Base-by-base conservation (phyloP, 2,888 invertebrate genomes). In the Mycogona germanica region DNA sequence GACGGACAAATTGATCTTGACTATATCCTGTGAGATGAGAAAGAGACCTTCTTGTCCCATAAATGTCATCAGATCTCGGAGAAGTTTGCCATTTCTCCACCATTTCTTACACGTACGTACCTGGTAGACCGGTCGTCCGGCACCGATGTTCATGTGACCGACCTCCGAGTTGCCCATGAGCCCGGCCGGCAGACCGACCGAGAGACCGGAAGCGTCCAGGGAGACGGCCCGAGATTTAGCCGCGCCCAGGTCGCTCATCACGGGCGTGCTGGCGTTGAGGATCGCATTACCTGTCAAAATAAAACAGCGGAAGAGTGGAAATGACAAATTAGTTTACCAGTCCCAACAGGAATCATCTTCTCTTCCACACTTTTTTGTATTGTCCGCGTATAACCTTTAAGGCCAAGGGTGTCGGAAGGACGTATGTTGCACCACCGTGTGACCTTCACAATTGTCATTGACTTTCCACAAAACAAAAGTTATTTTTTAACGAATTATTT, bases 101-200 rank as follows among this genome's bases (percentile, higher is more conserved):
- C n/a, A n/a, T n/a, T n/a, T n/a, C n/a, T n/a, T n/a, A n/a, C n/a
- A n/a, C n/a, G 28, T 37, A 25, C 25, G 21, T 55, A 63, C 65
- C 60, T 73, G 72, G 58, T 68, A 71, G 55, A 72, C 64, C 14
- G 69, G 70, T 26, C 71, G 63, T 12, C 71, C 71, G 48, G 71
- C 70, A 12, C 71, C 71, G 53, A 72, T 72, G 60, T 72, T 71
- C 61, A 72, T 60, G 59, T 71, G 71, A 17, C 71, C 71, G 21
- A 72, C 72, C 64, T 71, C 72, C 17, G 69, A 70, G 53, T 71
- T 71, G 25, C 71, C 71, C 71, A 71, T 71, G n/a, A 72, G 62
- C 14, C 72, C 71, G 51, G 64, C 68, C 1, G 70, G 72, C 37
- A 71, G 63, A 19, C 71, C 71, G 37, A 71, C 71, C 37, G 70